Conservation (phyloP, 2,797 vertebrate species). For the Poeciliopsis paucimaculata region DNA sequence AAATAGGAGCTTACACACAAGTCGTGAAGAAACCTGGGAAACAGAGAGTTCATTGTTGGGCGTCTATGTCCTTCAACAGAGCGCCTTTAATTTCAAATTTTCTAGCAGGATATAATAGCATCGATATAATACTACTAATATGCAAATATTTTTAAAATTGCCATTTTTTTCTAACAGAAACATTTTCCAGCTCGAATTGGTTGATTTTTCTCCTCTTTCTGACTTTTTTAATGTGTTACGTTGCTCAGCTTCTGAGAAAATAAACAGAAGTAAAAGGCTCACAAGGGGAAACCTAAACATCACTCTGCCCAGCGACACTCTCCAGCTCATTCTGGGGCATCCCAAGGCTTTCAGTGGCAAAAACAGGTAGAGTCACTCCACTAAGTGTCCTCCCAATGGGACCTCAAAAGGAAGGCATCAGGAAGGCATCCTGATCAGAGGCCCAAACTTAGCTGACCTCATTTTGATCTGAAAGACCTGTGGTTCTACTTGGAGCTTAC, state of each 20-base stretch:
- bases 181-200: background rate
- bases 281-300: background rate
- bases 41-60: constrained; percentile 47
- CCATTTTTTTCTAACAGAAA: background rate
- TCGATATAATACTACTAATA: constrained; percentile 6
- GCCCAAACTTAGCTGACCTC: background rate
- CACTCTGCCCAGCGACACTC: background rate
- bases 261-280: background rate
- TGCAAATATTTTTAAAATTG: background rate
- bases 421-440: background rate
- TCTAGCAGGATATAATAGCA: constrained; percentile 24
- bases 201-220: background rate
- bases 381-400: background rate
- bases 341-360: background rate
- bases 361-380: background rate
- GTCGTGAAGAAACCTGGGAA: constrained; percentile 35
- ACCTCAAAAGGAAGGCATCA: background rate
- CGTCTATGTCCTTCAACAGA: constrained; percentile 28
- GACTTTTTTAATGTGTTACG: background rate
- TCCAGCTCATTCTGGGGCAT: background rate
- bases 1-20: constrained; percentile 59
- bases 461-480: background rate
- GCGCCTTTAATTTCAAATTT: constrained; percentile 43
- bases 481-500: background rate
- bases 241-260: background rate